Base-by-base conservation (phyloP, 1,140 invertebrate species). In the Caenorhabditis elegans region DNA sequence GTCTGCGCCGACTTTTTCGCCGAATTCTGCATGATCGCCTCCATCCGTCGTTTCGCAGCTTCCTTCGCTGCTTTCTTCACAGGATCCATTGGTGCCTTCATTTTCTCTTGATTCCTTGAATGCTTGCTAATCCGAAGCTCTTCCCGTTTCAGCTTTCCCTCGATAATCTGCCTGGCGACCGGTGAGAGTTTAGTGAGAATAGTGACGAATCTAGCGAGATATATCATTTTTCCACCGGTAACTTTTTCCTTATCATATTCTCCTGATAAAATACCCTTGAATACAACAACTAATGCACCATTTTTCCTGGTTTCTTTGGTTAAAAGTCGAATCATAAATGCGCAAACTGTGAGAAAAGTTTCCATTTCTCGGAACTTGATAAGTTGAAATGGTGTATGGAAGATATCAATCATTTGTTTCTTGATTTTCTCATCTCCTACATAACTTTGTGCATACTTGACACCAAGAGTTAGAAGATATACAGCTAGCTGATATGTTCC, bases 401-500 rank as follows among this genome's bases (percentile, higher is more conserved):
- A 70, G 19, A 70, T 39, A 11, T 19, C 10, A n/a, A 70, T 43
- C 60, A 70, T 70, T 11, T 70, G 60, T 1, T n/a, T 10, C 8
- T n/a, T 24, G 34, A 39, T 39, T 70, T 10, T 13, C 8, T 22
- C 3, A 13, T 39, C 49, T 22, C 34, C 49, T 22, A 5, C n/a
- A 11, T 36, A 51, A 17, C 26, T 2, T 31, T 51, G 15, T 17
- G 28, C 47, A 39, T 78, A 39, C 19, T 78, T 49, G 5, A 60
- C 76, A 34, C 15, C 55, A 3, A 83, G 4, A 1, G 82, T 46
- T 28, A 83, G n/a, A 48, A 83, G 26, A 79, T 79, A 83, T 0
- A 83, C 77, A 11, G 55, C 39, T 8, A 83, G n/a, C 24, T 83
- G 82, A 11, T 79, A 28, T 3, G 82, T 83, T 11, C 26, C 17